Evolutionary conservation across 2,113 vertebrate species (phyloP).

Genomic region (Cyprinodon brontotheroides): DNA sequence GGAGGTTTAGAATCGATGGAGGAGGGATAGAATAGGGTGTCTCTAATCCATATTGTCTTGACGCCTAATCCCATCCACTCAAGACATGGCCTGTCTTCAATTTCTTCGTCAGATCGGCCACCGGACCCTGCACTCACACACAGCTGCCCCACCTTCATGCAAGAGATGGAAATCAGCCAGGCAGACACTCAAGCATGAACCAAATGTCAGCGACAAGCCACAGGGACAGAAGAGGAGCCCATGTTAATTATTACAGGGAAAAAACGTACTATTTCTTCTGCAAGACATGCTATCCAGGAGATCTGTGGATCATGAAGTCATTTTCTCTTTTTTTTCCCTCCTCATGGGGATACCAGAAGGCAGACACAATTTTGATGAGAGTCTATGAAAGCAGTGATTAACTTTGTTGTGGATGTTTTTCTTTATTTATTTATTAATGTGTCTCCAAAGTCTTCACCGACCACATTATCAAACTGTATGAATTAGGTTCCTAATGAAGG

Average conservation of each 20-base stretch:
- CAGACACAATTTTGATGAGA: conserved; percentile 69
- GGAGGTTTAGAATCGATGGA: conserved; percentile 55
- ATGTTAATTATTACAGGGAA: conserved; percentile 78
- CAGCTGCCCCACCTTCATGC: conserved; percentile 76
- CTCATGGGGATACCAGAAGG: conserved; percentile 57
- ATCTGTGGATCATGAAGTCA: conserved; percentile 73
- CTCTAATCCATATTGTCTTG: conserved; percentile 77
- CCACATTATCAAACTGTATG: conserved; percentile 32
- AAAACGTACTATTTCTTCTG: conserved; percentile 66
- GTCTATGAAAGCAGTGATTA: conserved; percentile 73
- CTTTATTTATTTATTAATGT: conserved; percentile 1
- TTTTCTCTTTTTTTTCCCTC: conserved; percentile 47
- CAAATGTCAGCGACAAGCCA: conserved; percentile 82
- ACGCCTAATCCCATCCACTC: conserved; percentile 74
- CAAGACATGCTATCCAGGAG: conserved; percentile 59
- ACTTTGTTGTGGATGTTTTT: conserved; percentile 52
- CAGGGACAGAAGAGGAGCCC: conserved; percentile 71
- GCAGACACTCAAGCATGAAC: conserved; percentile 84
- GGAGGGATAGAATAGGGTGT: conserved; percentile 43
- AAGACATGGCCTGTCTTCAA: conserved; percentile 53
- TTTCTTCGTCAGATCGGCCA: conserved; percentile 69
- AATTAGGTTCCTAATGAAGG: conserved; percentile 17
- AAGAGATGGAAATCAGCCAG: conserved; percentile 81
- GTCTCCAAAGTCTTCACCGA: conserved; percentile 7
- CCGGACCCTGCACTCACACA: conserved; percentile 45